Conservation (phyloP, 2,888 invertebrate genomes). For the Lasioglossum calceatum region DNA sequence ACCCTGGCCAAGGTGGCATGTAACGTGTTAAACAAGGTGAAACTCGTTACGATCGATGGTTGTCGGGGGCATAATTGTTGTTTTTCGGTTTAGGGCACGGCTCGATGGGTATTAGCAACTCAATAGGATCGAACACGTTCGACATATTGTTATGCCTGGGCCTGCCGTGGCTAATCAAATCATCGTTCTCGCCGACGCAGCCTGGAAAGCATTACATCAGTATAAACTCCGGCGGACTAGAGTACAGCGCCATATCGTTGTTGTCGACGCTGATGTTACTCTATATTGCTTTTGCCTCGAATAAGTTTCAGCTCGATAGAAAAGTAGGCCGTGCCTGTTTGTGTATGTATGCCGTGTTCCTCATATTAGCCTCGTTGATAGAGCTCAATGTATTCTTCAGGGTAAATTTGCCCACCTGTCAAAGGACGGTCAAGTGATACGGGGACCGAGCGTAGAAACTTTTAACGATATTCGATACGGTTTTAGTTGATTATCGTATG, state of each 20-base stretch:
- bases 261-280: slow-evolving; percentile 94
- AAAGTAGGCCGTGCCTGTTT: slow-evolving; percentile 94
- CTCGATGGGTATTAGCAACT: slow-evolving; percentile 96
- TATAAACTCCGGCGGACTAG: slow-evolving; percentile 95
- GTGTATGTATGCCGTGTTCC: slow-evolving; percentile 94
- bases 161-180: slow-evolving; percentile 95
- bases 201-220: slow-evolving; percentile 93
- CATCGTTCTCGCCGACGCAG: slow-evolving; percentile 92
- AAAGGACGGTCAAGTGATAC: slow-evolving; percentile 82
- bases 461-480: slow-evolving; percentile 62
- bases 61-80: not conserved
- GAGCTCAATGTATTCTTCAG: slow-evolving; percentile 97
- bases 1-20: not conserved
- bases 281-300: slow-evolving; percentile 93
- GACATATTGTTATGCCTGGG: slow-evolving; percentile 95
- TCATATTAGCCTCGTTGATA: slow-evolving; percentile 94
- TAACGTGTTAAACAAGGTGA: not conserved
- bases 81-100: slow-evolving; percentile 89
- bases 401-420: slow-evolving; percentile 94
- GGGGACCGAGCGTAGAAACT: slow-evolving; percentile 33
- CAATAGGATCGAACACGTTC: slow-evolving; percentile 95
- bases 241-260: slow-evolving; percentile 95
- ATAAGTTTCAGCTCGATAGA: slow-evolving; percentile 94
- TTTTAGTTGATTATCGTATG: slow-evolving; percentile 60
- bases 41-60: not conserved